Percentiles rank a stretch among this genome's conserved stretches.
phyloP scores from a whole-genome alignment of 2,888 invertebrate species.

The Ditula angustiorana region DNA sequence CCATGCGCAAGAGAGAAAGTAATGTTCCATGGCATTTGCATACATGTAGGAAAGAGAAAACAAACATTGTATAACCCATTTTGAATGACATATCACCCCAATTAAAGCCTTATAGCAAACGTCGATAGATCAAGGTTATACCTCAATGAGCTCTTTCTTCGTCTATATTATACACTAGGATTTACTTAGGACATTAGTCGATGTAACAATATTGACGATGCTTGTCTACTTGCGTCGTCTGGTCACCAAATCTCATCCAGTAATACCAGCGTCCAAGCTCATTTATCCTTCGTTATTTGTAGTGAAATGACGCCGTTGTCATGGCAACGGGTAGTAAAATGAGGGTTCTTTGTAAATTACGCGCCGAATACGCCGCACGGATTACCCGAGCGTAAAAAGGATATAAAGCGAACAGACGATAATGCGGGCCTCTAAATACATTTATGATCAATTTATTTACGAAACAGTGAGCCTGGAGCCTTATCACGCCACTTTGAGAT shows the following conservation, averaged over 20 bases:
- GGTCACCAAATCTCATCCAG: background rate
- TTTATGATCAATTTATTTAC: slow-evolving; percentile 43
- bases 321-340: slow-evolving; percentile 60
- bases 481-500: slow-evolving; percentile 16
- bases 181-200: too few relatives aligned
- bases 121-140: too few relatives aligned
- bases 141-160: too few relatives aligned
- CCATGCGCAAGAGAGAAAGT: too few relatives aligned
- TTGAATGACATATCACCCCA: too few relatives aligned
- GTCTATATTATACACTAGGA: too few relatives aligned
- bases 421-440: slow-evolving; percentile 25
- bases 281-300: slow-evolving; percentile 18
- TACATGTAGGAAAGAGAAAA: too few relatives aligned
- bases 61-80: too few relatives aligned
- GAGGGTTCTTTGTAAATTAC: slow-evolving; percentile 57
- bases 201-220: too few relatives aligned
- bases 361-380: slow-evolving; percentile 50
- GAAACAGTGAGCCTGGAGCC: slow-evolving; percentile 11
- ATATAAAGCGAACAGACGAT: slow-evolving; percentile 30
- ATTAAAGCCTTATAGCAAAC: too few relatives aligned
- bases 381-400: slow-evolving; percentile 57
- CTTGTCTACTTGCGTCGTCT: too few relatives aligned
- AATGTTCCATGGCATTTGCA: too few relatives aligned
- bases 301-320: slow-evolving; percentile 52
- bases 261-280: slow-evolving; percentile 1